These are phyloP conservation scores for Plutella xylostella DNA, from an alignment of 2,888 invertebrate genomes.

Conservation along the genomic window DNA sequence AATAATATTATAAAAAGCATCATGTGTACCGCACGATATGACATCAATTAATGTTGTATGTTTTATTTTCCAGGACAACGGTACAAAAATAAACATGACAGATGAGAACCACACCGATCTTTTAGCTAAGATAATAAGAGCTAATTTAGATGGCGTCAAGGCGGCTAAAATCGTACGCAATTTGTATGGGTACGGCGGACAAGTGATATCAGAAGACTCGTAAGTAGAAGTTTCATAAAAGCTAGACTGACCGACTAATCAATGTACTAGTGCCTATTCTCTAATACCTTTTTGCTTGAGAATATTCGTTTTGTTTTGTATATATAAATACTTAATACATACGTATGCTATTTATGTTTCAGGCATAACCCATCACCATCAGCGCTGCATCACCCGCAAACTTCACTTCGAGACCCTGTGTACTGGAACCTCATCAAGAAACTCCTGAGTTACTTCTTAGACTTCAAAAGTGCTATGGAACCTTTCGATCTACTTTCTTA, in stretches of 20 bases:
- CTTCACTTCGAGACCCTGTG: constrained; percentile 45
- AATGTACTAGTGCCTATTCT: neutral
- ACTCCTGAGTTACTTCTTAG: constrained; percentile 38
- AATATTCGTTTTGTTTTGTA: neutral
- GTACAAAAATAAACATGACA: constrained; percentile 37
- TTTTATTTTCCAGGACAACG: constrained; percentile 39
- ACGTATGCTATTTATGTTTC: constrained; percentile 20
- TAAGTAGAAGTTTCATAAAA: constrained; percentile 23
- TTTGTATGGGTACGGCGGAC: constrained; percentile 43
- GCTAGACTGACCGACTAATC: no score
- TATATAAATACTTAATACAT: constrained; percentile 1
- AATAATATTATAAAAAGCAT: no score
- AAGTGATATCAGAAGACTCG: constrained; percentile 34
- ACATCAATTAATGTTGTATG: neutral
- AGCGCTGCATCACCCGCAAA: constrained; percentile 48
- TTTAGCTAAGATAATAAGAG: constrained; percentile 44
- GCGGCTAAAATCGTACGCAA: constrained; percentile 43
- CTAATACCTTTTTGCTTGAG: neutral
- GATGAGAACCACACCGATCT: constrained; percentile 46
- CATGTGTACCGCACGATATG: neutral
- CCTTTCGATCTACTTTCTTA: constrained; percentile 36
- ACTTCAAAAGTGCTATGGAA: constrained; percentile 34
- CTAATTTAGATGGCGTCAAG: constrained; percentile 42
- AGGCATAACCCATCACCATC: constrained; percentile 56
- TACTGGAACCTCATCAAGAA: constrained; percentile 46